Base-by-base conservation (phyloP, 1,140 invertebrate genomes). In the Probaryconus sp. region DNA sequence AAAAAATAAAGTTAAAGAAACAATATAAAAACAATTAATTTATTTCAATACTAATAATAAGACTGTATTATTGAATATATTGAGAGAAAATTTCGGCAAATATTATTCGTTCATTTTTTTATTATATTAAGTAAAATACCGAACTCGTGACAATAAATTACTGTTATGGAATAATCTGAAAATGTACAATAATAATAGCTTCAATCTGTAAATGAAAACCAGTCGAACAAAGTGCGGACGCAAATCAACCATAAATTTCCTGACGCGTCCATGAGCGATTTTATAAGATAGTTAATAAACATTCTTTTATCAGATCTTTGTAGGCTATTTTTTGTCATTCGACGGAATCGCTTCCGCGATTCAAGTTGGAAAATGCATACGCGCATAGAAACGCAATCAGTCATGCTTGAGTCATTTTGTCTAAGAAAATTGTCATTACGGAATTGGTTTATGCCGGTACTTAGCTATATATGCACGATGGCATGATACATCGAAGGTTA, bases 401-500 rank as follows among this genome's bases (percentile, higher is more conserved):
- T 76, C 68, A 72, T 70, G 67, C 68, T 64, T 76, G 74, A 76
- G 68, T 76, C 73, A 76, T 67, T n/a, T 76, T 60, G 53, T 26
- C 55, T 26, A 65, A 71, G 67, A 76, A 76, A 76, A 76, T 71
- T 71, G 67, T 76, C 74, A 76, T 76, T 76, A 76, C 67, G 58
- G 63, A 76, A 68, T 76, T 58, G 63, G 61, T 48, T 35, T 0
- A 53, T 56, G 31, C 56, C 33, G 43, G 20, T 55, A 18, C 10
- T 56, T 30, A 51, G 42, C 60, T 20, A 14, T 47, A 48, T 56
- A 43, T 51, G 38, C 42, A 45, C n/a, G 43, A 69, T 65, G 61
- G 74, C 64, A 60, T 77, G 74, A 76, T 76, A 53, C 74, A 76
- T 60, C 68, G 74, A 76, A 76, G 74, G 74, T 72, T 69, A 72